A percentile compares a stretch with the other conserved stretches of the same genome.
phyloP scores from a whole-genome alignment of 2,113 vertebrate genomes.

The Bothrops jararaca region DNA sequence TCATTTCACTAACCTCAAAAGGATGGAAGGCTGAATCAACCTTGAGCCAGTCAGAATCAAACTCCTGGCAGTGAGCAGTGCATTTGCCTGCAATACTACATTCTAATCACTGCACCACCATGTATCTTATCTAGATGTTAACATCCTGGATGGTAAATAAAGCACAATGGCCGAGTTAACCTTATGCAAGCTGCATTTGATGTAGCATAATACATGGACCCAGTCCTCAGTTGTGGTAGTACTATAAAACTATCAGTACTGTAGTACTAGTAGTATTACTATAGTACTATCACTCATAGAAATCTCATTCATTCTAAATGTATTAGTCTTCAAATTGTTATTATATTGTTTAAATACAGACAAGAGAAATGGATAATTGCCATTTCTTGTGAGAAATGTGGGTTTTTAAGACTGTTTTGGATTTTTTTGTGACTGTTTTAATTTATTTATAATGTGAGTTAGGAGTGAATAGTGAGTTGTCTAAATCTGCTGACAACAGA shows the following conservation, averaged over 20 bases:
- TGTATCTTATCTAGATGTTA: background rate
- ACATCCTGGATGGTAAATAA: background rate
- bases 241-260: background rate
- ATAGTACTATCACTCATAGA: background rate
- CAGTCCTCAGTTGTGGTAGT: background rate
- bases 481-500: background rate
- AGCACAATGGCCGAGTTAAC: background rate
- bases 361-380: background rate
- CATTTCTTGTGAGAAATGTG: background rate
- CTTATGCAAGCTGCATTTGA: background rate
- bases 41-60: background rate
- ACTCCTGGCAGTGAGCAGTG: background rate
- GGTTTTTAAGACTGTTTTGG: background rate
- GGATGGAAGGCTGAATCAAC: background rate
- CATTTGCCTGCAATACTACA: background rate
- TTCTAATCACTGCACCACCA: background rate
- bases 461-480: background rate
- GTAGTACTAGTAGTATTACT: background rate
- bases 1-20: background rate
- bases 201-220: background rate
- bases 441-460: background rate
- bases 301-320: background rate
- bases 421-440: background rate
- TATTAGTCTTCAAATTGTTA: background rate
- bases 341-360: background rate